Evolutionary conservation across 2,113 vertebrate species (phyloP).

Genomic region (Brachypodius melanocephalos): DNA sequence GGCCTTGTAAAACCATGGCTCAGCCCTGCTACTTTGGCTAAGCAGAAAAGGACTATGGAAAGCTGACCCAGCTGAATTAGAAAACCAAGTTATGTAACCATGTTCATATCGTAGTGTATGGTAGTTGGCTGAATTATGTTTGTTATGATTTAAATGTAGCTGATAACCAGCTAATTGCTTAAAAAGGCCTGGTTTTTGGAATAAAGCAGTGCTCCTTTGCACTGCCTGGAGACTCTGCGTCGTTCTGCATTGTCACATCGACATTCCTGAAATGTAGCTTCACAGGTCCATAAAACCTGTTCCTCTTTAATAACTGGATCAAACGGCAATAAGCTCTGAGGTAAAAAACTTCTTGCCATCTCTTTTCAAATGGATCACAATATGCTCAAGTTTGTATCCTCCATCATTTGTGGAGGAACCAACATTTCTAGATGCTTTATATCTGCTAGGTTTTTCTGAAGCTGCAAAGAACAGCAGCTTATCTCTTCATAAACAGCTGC

Average conservation of each 20-base stretch:
- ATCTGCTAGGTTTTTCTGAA: background rate
- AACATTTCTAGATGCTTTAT: background rate
- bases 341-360: background rate
- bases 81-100: background rate
- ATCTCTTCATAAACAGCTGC: background rate
- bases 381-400: background rate
- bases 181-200: background rate
- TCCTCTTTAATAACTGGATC: background rate
- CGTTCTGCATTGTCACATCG: no score
- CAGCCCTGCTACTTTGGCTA: background rate
- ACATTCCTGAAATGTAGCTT: background rate
- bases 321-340: background rate
- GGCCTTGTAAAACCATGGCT: background rate
- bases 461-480: background rate
- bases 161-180: background rate
- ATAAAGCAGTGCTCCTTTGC: background rate
- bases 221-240: background rate
- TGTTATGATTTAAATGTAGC: background rate
- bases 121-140: background rate
- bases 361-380: background rate
- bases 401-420: background rate
- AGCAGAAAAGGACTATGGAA: background rate
- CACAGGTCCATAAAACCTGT: background rate
- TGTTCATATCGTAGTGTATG: background rate
- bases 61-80: background rate